Conservation (phyloP, 2,888 invertebrate genomes). For the Charanyca ferruginea region DNA sequence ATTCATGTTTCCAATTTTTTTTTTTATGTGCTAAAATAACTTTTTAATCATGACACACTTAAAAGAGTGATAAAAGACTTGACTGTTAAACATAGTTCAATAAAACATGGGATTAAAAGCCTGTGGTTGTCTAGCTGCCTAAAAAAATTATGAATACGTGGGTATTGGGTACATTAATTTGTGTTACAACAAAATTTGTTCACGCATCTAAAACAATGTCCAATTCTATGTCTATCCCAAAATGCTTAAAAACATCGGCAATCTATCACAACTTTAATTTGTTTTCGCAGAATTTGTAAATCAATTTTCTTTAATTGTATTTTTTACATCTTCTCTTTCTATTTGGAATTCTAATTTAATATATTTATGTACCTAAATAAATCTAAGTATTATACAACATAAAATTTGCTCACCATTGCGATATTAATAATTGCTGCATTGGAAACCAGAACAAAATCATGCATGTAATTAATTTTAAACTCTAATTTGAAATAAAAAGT, state of each 20-base stretch:
- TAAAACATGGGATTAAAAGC: too few species aligned
- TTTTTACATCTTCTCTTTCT: neutral
- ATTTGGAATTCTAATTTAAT: conserved; percentile 28
- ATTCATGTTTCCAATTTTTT: neutral
- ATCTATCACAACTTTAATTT: conserved; percentile 29
- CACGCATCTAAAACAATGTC: conserved; percentile 16
- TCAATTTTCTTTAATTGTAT: conserved; percentile 19
- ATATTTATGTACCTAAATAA: conserved; percentile 5
- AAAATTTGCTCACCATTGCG: neutral
- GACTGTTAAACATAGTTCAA: too few species aligned
- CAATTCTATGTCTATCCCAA: neutral
- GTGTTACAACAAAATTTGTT: neutral
- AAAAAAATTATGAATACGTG: too few species aligned
- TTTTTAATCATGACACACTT: neutral
- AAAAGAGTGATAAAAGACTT: too few species aligned
- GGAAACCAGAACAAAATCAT: conserved; percentile 21
- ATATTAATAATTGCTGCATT: neutral
- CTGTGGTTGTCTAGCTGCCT: too few species aligned
- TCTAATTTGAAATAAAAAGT: conserved; percentile 27
- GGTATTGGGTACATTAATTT: too few species aligned
- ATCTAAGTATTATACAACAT: neutral
- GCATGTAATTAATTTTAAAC: conserved; percentile 22
- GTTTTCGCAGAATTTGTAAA: conserved; percentile 10
- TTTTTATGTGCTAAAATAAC: neutral
- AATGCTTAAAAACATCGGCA: conserved; percentile 1